Evolutionary conservation across 92 coral and sea anemone species (phyloP).

Genomic region (Porites evermanni): DNA sequence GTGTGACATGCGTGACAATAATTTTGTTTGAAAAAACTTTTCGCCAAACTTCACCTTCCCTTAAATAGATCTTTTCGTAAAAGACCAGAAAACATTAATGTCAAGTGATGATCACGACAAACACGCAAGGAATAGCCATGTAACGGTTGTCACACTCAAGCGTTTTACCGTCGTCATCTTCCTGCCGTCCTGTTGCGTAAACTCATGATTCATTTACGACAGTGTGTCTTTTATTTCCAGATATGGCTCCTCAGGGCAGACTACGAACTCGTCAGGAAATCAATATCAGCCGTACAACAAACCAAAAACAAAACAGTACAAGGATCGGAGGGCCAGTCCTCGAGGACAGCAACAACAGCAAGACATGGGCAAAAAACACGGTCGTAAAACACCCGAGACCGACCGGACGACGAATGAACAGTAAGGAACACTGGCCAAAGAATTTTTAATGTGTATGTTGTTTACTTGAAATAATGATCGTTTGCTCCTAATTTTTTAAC

Average conservation of each 20-base stretch:
- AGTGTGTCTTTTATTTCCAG: neutral
- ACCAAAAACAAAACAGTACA: constrained; percentile 66
- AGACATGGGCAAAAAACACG: constrained; percentile 65
- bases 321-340: constrained; percentile 66
- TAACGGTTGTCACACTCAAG: too few species aligned
- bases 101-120: too few species aligned
- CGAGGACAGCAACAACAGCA: constrained; percentile 63
- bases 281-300: constrained; percentile 63
- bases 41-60: too few species aligned
- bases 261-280: constrained; percentile 21
- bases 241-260: constrained; percentile 26
- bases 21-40: too few species aligned
- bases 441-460: constrained; percentile 28
- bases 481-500: neutral
- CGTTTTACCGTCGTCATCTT: too few species aligned
- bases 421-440: constrained; percentile 6
- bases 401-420: constrained; percentile 64
- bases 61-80: too few species aligned
- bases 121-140: too few species aligned
- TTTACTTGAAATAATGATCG: neutral
- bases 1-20: too few species aligned
- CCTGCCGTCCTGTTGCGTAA: too few species aligned
- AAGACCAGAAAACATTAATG: too few species aligned
- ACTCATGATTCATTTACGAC: too few species aligned
- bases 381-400: constrained; percentile 74